Base-by-base conservation (phyloP, 2,113 vertebrate genomes). In the Zosterops hypoxanthus region DNA sequence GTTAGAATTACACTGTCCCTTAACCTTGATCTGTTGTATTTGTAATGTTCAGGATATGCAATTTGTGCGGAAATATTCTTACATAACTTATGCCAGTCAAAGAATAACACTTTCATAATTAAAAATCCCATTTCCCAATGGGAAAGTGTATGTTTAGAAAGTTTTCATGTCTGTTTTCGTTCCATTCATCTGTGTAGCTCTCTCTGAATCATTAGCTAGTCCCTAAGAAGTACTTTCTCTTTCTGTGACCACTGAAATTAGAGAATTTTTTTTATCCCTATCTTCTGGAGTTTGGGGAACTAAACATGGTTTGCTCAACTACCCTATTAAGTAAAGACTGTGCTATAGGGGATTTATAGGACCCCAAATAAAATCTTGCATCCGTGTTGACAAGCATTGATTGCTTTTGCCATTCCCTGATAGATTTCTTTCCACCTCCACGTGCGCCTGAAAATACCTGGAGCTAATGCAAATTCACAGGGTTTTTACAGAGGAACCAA, bases 1-100 rank as follows among this genome's bases (percentile, higher is more conserved):
- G 98, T 98, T 98, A 98, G 97, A 98, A 98, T 98, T 97, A 97
- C 97, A 98, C 98, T 98, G 98, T 98, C 98, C 98, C 98, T 98
- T 98, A 98, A 98, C 98, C 98, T 98, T 98, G 98, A 98, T 98
- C 97, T 97, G 94, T 97, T 97, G 96, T 96, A 94, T 96, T 97
- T 97, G 83, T 94, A 94, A 77, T 9, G 2, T 92, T 94, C 93
- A 61, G 93, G 84, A 89, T 91, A 68, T 88, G 81, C 91, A 85
- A 91, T 96, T 92, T 95, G 73, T 83, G 77, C 60, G 64, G 77
- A 86, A 96, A 96, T 95, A 86, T 82, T 93, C 79, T 96, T 57
- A 70, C 89, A 57, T 73, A 87, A 95, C 47, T 65, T 71, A 13
- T 26, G 39, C 25, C 23, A 20, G 79, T 87, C 73, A 36, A 90